Evolutionary conservation across 2,797 vertebrate species (phyloP).

Genomic region (Acipenser ruthenus): DNA sequence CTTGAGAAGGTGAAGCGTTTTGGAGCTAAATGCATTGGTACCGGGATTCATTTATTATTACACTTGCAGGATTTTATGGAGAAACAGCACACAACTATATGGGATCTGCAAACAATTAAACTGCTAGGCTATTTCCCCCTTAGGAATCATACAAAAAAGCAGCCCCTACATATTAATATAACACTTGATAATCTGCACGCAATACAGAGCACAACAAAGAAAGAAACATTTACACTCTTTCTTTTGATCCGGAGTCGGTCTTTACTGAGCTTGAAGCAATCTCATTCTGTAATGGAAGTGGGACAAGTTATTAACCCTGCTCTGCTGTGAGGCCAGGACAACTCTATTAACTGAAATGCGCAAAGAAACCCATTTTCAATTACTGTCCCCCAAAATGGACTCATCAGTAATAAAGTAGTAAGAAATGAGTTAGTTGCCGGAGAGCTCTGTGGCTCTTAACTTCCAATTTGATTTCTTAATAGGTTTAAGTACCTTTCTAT

Average conservation of each 20-base stretch:
- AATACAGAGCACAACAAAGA: slow-evolving; percentile 24
- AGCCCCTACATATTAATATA: slow-evolving; percentile 13
- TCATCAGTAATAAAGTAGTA: slow-evolving; percentile 39
- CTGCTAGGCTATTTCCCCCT: neutral
- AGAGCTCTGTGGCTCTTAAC: slow-evolving; percentile 42
- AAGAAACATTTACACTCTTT: slow-evolving; percentile 26
- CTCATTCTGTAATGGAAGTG: slow-evolving; percentile 59
- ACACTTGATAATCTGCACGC: slow-evolving; percentile 32
- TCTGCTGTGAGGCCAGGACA: slow-evolving; percentile 41
- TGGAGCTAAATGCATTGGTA: neutral
- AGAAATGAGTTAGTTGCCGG: slow-evolving; percentile 30
- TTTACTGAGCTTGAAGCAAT: slow-evolving; percentile 62
- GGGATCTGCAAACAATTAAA: neutral
- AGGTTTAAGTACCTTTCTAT: slow-evolving; percentile 31
- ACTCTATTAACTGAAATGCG: slow-evolving; percentile 50
- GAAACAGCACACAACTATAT: neutral
- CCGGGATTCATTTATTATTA: neutral
- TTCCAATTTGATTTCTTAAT: slow-evolving; percentile 31
- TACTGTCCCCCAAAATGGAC: slow-evolving; percentile 37
- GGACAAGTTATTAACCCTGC: slow-evolving; percentile 64
- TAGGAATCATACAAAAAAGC: neutral
- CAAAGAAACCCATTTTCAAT: slow-evolving; percentile 50
- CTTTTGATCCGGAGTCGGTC: slow-evolving; percentile 41
- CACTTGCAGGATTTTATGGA: neutral
- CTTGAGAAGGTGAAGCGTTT: neutral